Base-by-base conservation (phyloP, 2,113 vertebrate species). In the Cheirogaleus medius region DNA sequence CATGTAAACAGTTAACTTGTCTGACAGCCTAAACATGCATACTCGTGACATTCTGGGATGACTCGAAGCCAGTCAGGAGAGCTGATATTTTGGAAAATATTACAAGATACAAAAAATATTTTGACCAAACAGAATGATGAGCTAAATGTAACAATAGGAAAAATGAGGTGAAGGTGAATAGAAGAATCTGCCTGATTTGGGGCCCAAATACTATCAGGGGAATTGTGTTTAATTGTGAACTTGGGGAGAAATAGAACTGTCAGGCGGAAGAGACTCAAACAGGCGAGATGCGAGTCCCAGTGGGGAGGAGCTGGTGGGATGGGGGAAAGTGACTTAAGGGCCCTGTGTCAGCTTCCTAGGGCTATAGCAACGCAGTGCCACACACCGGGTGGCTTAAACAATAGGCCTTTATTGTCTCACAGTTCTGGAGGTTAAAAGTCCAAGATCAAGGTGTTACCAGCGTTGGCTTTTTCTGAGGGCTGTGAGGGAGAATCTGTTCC, bases 21-120 rank as follows among this genome's bases (percentile, higher is more conserved):
- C 9, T 49, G 84, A 52, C 60, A 27, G 47, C 34, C 63, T 71
- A 8, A 34, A 76, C 54, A 32, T 34, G 52, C 63, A 58, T 1
- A 47, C 15, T 68, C 37, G 20, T 3, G 32, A 6, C 7, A 25
- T 60, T 37, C 69, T 2, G 34, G 11, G 52, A 39, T 49, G 74
- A 71, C 34, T 25, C 21, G 25, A 71, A 39, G 29, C 52, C 42
- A 37, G 27, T n/a, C 39, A 37, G 44, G 47, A 89, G 86, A 66
- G 83, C 63, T 63, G 64, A 12, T 29, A 23, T 66, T 89, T 89
- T 54, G 37, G 89, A 94, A 74, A 83, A 54, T 29, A 74, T 44
- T 74, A 21, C 27, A 39, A 64, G 27, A 63, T 44, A 15, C 44
- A 64, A 82, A 34, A 39, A 42, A 32, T 29, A 74, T 52, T 87